Evolutionary conservation across 2,888 invertebrate species (phyloP).

Genomic region (Amphipoea lucens): DNA sequence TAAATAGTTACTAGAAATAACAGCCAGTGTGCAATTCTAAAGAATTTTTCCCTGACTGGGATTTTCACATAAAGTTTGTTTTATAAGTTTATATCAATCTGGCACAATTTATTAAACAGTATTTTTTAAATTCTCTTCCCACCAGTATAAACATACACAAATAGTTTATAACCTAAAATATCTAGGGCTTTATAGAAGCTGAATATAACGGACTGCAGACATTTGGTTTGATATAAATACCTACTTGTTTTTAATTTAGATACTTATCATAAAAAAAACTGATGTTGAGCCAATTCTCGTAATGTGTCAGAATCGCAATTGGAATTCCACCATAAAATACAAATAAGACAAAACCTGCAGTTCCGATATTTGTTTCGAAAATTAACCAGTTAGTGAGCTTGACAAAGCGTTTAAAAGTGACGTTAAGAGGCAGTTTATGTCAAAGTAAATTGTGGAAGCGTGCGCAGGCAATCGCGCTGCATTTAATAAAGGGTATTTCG

Average conservation of each 20-base stretch:
- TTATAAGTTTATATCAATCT: conserved; percentile 1
- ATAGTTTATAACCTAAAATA: conserved; percentile 54
- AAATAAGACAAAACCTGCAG: conserved; percentile 57
- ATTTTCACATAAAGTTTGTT: conserved; percentile 6
- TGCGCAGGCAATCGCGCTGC: conserved; percentile 57
- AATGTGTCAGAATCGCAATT: conserved; percentile 67
- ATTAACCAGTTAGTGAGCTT: conserved; percentile 64
- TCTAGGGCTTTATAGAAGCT: conserved; percentile 51
- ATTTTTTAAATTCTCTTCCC: conserved; percentile 12
- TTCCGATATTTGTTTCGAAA: conserved; percentile 65
- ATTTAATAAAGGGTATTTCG: conserved; percentile 68
- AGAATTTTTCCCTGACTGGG: neutral
- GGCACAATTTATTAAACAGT: conserved; percentile 23
- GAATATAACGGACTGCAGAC: conserved; percentile 56
- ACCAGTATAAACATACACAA: neutral
- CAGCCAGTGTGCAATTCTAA: neutral
- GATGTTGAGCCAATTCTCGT: conserved; percentile 78
- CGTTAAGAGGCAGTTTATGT: conserved; percentile 76
- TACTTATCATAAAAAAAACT: conserved; percentile 71
- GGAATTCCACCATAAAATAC: conserved; percentile 62
- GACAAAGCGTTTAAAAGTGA: conserved; percentile 73
- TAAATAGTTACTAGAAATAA: conserved; percentile 32
- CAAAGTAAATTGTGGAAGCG: conserved; percentile 73
- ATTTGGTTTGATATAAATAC: conserved; percentile 69
- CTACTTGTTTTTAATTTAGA: conserved; percentile 73